phyloP scores from a whole-genome alignment of 2,888 invertebrate genomes.

The Tipula vernalis region DNA sequence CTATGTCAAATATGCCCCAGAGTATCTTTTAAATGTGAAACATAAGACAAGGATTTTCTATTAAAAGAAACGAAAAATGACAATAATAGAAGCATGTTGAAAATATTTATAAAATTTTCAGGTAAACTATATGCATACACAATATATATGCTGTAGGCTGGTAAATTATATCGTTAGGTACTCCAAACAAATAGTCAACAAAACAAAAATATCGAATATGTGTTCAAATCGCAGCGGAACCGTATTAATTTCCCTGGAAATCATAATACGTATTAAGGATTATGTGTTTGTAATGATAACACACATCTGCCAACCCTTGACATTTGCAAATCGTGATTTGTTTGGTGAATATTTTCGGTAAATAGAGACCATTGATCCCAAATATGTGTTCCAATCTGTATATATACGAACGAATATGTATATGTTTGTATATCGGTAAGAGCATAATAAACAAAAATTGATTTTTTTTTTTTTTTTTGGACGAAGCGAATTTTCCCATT shows the following conservation, averaged over 20 bases:
- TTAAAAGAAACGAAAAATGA: too few species aligned
- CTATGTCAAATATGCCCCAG: too few species aligned
- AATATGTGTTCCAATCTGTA: background rate
- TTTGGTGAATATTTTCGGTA: background rate
- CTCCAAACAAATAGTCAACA: background rate
- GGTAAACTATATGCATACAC: too few species aligned
- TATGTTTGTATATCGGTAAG: background rate
- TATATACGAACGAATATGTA: background rate
- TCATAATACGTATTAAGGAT: background rate
- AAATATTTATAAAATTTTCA: too few species aligned
- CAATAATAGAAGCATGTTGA: too few species aligned
- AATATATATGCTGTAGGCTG: background rate
- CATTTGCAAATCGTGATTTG: background rate
- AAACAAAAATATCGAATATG: background rate
- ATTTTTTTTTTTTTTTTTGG: background rate
- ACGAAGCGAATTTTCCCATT: background rate
- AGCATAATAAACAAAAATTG: background rate
- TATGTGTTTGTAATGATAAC: background rate
- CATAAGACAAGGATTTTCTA: too few species aligned
- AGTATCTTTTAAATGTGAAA: too few species aligned
- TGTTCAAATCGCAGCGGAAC: background rate
- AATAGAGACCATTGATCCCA: background rate
- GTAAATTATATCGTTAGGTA: background rate
- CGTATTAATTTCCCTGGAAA: background rate
- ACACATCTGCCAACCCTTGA: background rate